phyloP scores from a whole-genome alignment of 1,140 invertebrate species.

The Saccostrea echinata region DNA sequence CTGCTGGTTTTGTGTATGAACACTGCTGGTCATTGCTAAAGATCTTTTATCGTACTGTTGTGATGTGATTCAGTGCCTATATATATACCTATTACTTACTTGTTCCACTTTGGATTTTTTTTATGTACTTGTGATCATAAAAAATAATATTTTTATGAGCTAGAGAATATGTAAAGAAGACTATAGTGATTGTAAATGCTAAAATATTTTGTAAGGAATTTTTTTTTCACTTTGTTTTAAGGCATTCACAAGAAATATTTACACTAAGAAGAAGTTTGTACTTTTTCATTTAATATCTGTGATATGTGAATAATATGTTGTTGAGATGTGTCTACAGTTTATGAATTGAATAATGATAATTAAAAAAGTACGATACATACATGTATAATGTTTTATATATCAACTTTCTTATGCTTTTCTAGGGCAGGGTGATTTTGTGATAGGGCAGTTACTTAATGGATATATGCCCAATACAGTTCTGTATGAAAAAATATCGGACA shows the following conservation, averaged over 20 bases:
- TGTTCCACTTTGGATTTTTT: too few relatives aligned
- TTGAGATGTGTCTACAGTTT: not conserved
- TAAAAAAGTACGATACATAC: not conserved
- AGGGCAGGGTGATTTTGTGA: too few relatives aligned
- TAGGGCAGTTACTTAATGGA: too few relatives aligned
- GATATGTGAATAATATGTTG: not conserved
- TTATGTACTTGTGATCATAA: too few relatives aligned
- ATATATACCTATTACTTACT: not conserved
- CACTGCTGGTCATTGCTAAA: not conserved
- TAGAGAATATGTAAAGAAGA: too few relatives aligned
- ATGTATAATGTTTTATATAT: too few relatives aligned
- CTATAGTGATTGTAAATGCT: too few relatives aligned
- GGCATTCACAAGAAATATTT: not conserved
- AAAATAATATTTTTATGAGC: too few relatives aligned
- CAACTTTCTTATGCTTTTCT: too few relatives aligned
- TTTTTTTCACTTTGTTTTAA: not conserved
- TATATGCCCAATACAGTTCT: too few relatives aligned
- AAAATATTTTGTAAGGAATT: not conserved
- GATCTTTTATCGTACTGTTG: not conserved
- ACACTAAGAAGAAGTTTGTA: not conserved
- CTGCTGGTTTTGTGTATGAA: conserved; percentile 12
- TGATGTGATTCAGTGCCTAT: not conserved
- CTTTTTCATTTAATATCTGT: not conserved
- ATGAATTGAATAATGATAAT: not conserved
- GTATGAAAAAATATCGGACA: too few relatives aligned